Evolutionary conservation across 30 jellyfish, hydroid and myxozoan genomes (phyloP).

Genomic region (Phacellophora camtschatica): DNA sequence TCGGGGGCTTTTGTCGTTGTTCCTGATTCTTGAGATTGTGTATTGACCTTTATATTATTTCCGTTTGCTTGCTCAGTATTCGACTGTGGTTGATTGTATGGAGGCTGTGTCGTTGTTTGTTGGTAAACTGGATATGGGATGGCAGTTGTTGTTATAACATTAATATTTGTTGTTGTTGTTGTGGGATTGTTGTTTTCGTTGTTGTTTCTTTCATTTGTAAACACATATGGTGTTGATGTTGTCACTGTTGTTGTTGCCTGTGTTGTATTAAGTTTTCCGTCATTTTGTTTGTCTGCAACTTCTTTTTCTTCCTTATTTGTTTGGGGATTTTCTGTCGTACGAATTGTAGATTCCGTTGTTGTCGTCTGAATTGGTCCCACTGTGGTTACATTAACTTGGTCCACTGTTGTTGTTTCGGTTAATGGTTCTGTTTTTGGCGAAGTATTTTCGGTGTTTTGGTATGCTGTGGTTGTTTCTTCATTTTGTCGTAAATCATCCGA

Average conservation of each 20-base stretch:
- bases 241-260: not conserved
- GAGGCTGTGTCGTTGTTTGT: not conserved
- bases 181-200: not conserved
- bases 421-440: not conserved
- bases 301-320: not conserved
- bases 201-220: not conserved
- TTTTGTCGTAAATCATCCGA: too few species aligned
- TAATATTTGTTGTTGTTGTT: not conserved
- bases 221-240: not conserved
- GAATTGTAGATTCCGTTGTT: not conserved
- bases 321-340: not conserved
- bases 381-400: not conserved
- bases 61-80: not conserved
- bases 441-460: not conserved
- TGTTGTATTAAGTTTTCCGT: not conserved
- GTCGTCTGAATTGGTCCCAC: not conserved
- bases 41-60: not conserved
- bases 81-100: not conserved
- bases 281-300: not conserved
- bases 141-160: slow-evolving; percentile 5
- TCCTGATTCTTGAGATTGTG: not conserved
- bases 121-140: not conserved
- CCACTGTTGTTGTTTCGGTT: not conserved
- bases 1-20: not conserved
- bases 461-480: slow-evolving; percentile 15